Conservation (phyloP, 2,113 vertebrate genomes). For the Calonectris borealis region DNA sequence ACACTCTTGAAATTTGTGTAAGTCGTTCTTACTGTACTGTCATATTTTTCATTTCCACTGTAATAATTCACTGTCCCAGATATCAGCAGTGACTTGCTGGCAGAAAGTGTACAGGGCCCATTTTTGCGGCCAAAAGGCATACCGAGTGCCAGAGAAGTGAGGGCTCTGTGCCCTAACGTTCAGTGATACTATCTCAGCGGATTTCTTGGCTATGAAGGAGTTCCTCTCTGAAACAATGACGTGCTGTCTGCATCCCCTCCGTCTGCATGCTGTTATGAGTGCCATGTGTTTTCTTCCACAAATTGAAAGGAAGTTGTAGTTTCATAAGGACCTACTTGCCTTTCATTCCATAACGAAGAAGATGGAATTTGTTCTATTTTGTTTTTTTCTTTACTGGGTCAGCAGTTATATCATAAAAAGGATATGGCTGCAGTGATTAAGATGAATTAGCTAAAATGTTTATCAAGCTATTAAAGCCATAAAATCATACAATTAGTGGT, state of each 20-base stretch:
- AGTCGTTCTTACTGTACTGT: background rate
- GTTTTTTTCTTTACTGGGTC: background rate
- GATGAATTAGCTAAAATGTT: background rate
- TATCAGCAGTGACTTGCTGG: background rate
- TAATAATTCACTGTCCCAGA: background rate
- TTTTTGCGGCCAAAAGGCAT: background rate
- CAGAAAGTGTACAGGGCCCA: rapidly evolving
- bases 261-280: background rate
- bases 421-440: background rate
- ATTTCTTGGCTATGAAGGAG: background rate
- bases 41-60: background rate
- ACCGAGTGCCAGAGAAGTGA: background rate
- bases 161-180: background rate
- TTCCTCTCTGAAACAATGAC: background rate
- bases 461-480: background rate
- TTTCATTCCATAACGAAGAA: background rate
- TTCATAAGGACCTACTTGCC: background rate
- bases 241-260: background rate
- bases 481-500: background rate
- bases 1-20: background rate
- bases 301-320: background rate
- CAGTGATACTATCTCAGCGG: background rate
- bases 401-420: background rate
- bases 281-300: background rate
- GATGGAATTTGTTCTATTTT: background rate